A percentile compares a stretch with the other conserved stretches of the same genome.
phyloP scores from a whole-genome alignment of 2,888 invertebrate species.

The Sinhomidia bicolor region DNA sequence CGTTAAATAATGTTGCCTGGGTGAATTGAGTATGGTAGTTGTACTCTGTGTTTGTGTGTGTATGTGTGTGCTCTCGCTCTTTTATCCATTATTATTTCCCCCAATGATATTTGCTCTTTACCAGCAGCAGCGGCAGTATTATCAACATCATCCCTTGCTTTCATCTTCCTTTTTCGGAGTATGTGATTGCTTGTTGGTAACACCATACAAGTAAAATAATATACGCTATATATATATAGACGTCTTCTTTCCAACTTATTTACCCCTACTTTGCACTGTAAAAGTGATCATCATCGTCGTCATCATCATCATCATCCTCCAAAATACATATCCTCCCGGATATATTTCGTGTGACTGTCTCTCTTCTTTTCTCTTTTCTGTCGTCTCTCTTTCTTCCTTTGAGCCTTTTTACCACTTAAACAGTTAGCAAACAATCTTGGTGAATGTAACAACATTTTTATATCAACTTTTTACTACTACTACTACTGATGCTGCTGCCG shows the following conservation, averaged over 20 bases:
- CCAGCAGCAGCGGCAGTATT: conserved; percentile 20
- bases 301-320: not conserved
- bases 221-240: not conserved
- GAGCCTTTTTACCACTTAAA: conserved; percentile 53
- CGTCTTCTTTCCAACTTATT: not conserved
- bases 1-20: conserved; percentile 70
- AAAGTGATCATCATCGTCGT: conserved; percentile 21
- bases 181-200: not conserved
- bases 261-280: conserved; percentile 9
- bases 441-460: conserved; percentile 49
- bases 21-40: not conserved
- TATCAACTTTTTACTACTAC: not conserved
- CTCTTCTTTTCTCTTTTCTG: not conserved
- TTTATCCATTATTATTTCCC: conserved; percentile 56
- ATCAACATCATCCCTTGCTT: conserved; percentile 21
- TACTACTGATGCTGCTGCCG: too few relatives aligned
- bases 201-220: not conserved
- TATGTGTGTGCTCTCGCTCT: not conserved
- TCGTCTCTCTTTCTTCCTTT: conserved; percentile 17
- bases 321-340: conserved; percentile 1
- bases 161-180: conserved; percentile 32
- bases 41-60: not conserved
- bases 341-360: not conserved
- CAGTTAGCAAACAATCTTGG: conserved; percentile 59
- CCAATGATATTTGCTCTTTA: conserved; percentile 54